Percentiles rank a stretch among this genome's conserved stretches.
Conservation (phyloP, 1,140 invertebrate species). For the Drusus annulatus region DNA sequence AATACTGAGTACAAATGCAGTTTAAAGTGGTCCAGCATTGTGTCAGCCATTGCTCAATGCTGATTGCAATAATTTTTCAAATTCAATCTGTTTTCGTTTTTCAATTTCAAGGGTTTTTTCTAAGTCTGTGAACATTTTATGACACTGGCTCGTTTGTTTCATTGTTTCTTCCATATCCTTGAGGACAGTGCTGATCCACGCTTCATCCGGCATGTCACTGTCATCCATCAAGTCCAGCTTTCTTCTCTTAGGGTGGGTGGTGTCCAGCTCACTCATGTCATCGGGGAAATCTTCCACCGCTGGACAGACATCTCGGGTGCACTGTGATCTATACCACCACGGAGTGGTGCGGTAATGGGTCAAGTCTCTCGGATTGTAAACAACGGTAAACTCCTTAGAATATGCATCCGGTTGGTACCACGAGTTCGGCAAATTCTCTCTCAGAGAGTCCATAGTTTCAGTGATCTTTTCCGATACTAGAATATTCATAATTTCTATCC, state of each 20-base stretch:
- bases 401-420: constrained; percentile 1
- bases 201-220: constrained; percentile 47
- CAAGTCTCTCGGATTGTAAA: constrained; percentile 65
- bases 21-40: not conserved
- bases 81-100: constrained; percentile 58
- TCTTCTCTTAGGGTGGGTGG: constrained; percentile 32
- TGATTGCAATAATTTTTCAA: constrained; percentile 59
- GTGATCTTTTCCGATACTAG: constrained; percentile 69
- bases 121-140: constrained; percentile 65
- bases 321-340: constrained; percentile 65
- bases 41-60: constrained; percentile 59
- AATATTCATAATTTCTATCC: constrained; percentile 67
- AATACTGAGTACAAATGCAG: too few species aligned
- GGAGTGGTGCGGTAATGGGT: constrained; percentile 63
- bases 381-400: constrained; percentile 56
- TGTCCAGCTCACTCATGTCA: constrained; percentile 60
- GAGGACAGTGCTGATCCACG: constrained; percentile 40
- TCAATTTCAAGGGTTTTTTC: constrained; percentile 67
- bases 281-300: constrained; percentile 63
- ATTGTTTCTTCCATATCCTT: constrained; percentile 43
- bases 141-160: constrained; percentile 61
- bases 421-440: constrained; percentile 60
- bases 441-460: constrained; percentile 61
- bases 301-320: constrained; percentile 62
- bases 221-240: constrained; percentile 40